phyloP scores from a whole-genome alignment of 2,888 invertebrate species.

The Drosophila neutralis region DNA sequence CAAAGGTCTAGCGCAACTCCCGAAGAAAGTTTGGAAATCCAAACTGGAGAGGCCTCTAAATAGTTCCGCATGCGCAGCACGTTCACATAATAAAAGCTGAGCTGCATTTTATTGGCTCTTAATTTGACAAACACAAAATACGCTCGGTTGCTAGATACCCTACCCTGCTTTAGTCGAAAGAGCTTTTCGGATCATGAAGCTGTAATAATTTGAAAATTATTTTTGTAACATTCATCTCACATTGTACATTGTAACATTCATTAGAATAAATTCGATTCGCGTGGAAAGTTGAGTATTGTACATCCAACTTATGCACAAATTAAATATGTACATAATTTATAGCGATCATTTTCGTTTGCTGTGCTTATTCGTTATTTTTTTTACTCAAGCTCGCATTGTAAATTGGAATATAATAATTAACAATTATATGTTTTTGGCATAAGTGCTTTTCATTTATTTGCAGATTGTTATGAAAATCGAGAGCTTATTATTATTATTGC shows the following conservation, averaged over 20 bases:
- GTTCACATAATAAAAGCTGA: slow-evolving; percentile 65
- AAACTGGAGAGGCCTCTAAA: slow-evolving; percentile 22
- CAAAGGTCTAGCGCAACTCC: slow-evolving; percentile 21
- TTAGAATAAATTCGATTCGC: not conserved
- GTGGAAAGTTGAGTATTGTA: not conserved
- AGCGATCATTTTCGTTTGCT: not conserved
- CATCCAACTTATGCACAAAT: not conserved
- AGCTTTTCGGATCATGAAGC: not conserved
- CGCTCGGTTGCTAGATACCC: slow-evolving; percentile 8
- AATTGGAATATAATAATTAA: not conserved
- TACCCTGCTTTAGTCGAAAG: not conserved
- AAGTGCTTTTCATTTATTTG: slow-evolving; percentile 1
- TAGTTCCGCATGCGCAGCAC: slow-evolving; percentile 57
- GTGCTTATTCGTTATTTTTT: not conserved
- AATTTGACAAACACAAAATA: slow-evolving; percentile 20
- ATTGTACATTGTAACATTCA: not conserved
- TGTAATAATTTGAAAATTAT: not conserved
- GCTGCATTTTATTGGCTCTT: slow-evolving; percentile 60
- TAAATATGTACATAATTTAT: not conserved
- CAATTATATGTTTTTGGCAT: slow-evolving; percentile 3
- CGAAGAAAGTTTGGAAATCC: slow-evolving; percentile 71
- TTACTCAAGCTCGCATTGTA: too few relatives aligned
- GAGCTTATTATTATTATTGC: not conserved
- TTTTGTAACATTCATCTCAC: not conserved
- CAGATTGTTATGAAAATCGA: slow-evolving; percentile 7